Evolutionary conservation across 2,113 vertebrate species (phyloP).

Genomic region (Triplophysa siluroides): DNA sequence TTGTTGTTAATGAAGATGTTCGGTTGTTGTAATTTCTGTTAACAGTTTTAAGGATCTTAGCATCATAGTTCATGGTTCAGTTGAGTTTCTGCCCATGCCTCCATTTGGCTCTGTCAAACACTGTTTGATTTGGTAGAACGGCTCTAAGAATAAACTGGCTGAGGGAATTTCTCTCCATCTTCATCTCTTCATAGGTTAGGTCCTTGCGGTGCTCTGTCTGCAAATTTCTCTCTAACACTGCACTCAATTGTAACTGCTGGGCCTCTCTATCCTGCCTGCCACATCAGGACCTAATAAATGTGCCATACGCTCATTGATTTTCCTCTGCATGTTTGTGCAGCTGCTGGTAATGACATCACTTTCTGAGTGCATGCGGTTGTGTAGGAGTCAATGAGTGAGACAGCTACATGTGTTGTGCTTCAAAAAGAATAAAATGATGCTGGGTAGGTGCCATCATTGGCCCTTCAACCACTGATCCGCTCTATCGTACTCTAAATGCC

Average conservation of each 20-base stretch:
- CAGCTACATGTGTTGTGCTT: slow-evolving; percentile 28
- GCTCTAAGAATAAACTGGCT: background rate
- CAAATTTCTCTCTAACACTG: slow-evolving; percentile 12
- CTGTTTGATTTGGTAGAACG: background rate
- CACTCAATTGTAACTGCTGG: slow-evolving; percentile 42
- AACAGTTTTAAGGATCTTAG: background rate
- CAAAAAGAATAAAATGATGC: slow-evolving; percentile 4
- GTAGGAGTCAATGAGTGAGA: slow-evolving; percentile 29
- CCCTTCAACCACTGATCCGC: background rate
- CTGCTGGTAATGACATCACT: slow-evolving; percentile 65
- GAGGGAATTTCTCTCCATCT: slow-evolving; percentile 1
- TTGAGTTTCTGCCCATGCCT: background rate
- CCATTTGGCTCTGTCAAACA: background rate
- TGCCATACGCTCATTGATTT: slow-evolving; percentile 47
- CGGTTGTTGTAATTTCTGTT: background rate
- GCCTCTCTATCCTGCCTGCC: slow-evolving; percentile 49
- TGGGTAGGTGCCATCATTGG: slow-evolving; percentile 8
- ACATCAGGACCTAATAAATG: slow-evolving; percentile 65
- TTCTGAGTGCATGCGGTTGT: slow-evolving; percentile 34
- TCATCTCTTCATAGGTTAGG: background rate
- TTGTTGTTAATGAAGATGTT: background rate
- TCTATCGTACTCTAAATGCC: slow-evolving; percentile 1
- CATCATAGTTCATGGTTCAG: background rate
- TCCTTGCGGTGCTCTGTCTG: slow-evolving; percentile 10
- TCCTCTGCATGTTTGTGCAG: slow-evolving; percentile 58